Evolutionary conservation across 1,140 invertebrate genomes (phyloP), one percentile per base, ranked within the genome.

Genomic region (Zaprionus davidi): DNA sequence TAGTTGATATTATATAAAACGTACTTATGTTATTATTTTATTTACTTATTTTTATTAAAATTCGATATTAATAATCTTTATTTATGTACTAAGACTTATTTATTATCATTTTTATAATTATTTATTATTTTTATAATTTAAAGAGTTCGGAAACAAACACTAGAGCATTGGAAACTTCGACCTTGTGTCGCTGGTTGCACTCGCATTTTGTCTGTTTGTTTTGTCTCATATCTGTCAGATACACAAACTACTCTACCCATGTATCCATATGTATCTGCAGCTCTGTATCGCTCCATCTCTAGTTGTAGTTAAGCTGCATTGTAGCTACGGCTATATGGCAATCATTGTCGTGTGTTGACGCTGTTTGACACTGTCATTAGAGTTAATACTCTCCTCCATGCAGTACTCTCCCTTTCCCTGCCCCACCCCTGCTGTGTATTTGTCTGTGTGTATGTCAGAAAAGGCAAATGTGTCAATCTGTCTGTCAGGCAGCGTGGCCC

Each of bases 341-440:
- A 51, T 79, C 38, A 51, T 46, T 79, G 70, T 71, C 70, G 67
- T 82, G 80, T 64, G 71, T 66, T 64, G 76, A 51, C 46, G 46
- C 46, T 73, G 67, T 82, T 80, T 77, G 63, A 71, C 69, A 67
- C 76, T 85, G 44, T 73, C 56, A 77, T 79, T 74, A 71, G 38
- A 82, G 51, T 63, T 74, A 77, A 82, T 82, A 71, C 59, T 49
- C 66, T 28, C n/a, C 24, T 56, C 66, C 49, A 71, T 58, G 53
- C 31, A 62, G 38, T 28, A n/a, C 2, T 5, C 2, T 12, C 49
- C 20, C 60, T 0, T 15, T 22, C 22, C 28, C 7, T 5, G 5
- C 17, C 12, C 28, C 20, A 1, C 11, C 31, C 2, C 2, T 5
- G 12, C 44, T 26, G n/a, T 12, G 9, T n/a, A n/a, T n/a, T n/a